phyloP scores from a whole-genome alignment of 2,797 vertebrate species.

The Scolopax bukidnonensis region DNA sequence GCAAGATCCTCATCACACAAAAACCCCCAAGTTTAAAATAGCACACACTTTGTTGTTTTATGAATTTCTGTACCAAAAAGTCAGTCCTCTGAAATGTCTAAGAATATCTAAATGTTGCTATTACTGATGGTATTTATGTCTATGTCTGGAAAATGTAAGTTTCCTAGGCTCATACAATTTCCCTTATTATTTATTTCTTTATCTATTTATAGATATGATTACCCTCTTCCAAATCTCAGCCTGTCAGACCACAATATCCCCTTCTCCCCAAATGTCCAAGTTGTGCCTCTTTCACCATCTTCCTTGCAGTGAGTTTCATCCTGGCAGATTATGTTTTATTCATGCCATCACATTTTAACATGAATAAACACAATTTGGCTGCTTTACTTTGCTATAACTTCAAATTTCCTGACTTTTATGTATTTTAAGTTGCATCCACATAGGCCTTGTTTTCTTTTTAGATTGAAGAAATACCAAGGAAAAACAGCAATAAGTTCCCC shows the following conservation, averaged over 20 bases:
- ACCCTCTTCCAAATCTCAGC: conserved; percentile 24
- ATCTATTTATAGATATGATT: conserved; percentile 54
- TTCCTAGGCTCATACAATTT: not conserved
- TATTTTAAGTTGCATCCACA: conserved; percentile 39
- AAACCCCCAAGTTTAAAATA: not conserved
- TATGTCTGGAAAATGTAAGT: conserved; percentile 23
- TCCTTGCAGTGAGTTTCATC: not conserved
- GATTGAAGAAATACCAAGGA: conserved; percentile 5
- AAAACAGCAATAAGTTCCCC: not conserved
- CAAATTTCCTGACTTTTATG: not conserved
- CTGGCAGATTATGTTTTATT: conserved; percentile 42
- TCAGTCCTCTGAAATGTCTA: not conserved
- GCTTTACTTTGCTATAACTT: conserved; percentile 7
- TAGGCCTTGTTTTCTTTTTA: conserved; percentile 39
- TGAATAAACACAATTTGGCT: conserved; percentile 34
- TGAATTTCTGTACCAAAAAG: conserved; percentile 24
- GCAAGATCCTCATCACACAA: not conserved
- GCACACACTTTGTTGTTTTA: not conserved
- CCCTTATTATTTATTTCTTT: conserved; percentile 39
- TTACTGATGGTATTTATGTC: conserved; percentile 45
- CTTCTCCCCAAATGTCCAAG: not conserved
- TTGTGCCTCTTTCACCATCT: not conserved
- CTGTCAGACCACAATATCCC: conserved; percentile 5
- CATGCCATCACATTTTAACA: conserved; percentile 30
- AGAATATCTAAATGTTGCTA: conserved; percentile 30